Base-by-base conservation (phyloP, 2,888 invertebrate genomes). In the Tricholauxania praeusta region DNA sequence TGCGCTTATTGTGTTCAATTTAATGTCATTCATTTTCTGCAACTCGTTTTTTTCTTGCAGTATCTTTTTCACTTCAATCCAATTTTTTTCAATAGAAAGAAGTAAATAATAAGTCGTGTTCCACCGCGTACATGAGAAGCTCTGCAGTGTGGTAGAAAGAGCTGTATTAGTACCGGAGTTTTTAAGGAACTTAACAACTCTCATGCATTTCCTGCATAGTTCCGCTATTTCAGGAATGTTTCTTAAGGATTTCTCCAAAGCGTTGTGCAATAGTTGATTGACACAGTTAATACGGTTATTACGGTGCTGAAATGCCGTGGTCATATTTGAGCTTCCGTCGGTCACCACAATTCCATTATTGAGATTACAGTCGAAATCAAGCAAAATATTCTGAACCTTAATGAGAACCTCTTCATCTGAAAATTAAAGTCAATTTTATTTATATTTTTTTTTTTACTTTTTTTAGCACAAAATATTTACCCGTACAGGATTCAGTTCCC, bases 301-400 rank as follows among this genome's bases (percentile, higher is more conserved):
- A 57, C 62, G 22, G 4, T 57, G 14, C 12, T 48, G 51, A 73
- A 76, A 77, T 2, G 74, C 73, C 7, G 51, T 63, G 17, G 70
- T 49, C 75, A 78, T 74, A 47, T 72, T 76, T 62, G 70, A 17
- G 19, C 55, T 68, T 32, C 68, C 69, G 48, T 75, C 72, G 52
- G 76, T 74, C 8, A 78, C 74, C 62, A 74, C 71, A 52, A 74
- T 72, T 47, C 49, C 60, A 17, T 71, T 59, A 49, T 74, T 53
- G 14, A 73, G 55, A 12, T 73, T 60, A 51, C 66, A 73, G 28
- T 73, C 64, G 19, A 74, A 76, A 8, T 74, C 70, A 7, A 57
- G 52, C 28, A 76, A 60, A 22, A 75, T 47, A 49, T 74, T 72
- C 51, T 32, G 22, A 59, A 73, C 52, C 55, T 73, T 74, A 15